These are phyloP conservation scores for Perdita meconis DNA, from an alignment of 2,888 invertebrate species.

Conservation along the genomic window DNA sequence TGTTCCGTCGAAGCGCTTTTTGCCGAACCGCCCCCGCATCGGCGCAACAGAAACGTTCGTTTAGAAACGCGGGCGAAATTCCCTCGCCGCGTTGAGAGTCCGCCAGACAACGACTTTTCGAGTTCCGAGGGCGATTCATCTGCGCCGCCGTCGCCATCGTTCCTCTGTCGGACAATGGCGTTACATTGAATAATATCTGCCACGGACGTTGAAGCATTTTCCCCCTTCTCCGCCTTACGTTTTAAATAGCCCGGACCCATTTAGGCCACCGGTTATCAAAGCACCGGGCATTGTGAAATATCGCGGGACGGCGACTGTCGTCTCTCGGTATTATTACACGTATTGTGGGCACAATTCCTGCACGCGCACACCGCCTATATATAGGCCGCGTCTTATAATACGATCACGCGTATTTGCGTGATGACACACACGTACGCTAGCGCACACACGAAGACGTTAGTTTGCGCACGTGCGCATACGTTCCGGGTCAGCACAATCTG, in stretches of 20 bases:
- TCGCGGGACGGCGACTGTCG: conserved; percentile 29
- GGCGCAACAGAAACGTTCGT: background rate
- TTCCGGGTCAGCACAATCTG: conserved; percentile 30
- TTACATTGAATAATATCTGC: conserved; percentile 52
- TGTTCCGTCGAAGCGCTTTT: conserved; percentile 7
- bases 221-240: conserved; percentile 62
- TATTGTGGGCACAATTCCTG: conserved; percentile 1
- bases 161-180: conserved; percentile 43
- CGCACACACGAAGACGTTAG: no score
- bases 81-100: conserved; percentile 6
- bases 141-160: conserved; percentile 3
- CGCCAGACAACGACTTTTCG: conserved; percentile 24
- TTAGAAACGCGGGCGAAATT: conserved; percentile 25
- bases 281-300: conserved; percentile 69
- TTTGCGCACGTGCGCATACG: conserved; percentile 61
- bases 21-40: background rate
- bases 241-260: conserved; percentile 59
- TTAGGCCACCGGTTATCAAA: conserved; percentile 67
- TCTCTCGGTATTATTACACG: background rate
- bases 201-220: conserved; percentile 58
- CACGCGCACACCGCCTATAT: background rate
- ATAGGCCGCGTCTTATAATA: conserved; percentile 28
- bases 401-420: conserved; percentile 30
- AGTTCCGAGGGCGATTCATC: conserved; percentile 19
- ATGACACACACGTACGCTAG: conserved; percentile 13